Evolutionary conservation across 1,140 invertebrate genomes (phyloP), one percentile per base, ranked within the genome.

Genomic region (Drosophila sechellia): DNA sequence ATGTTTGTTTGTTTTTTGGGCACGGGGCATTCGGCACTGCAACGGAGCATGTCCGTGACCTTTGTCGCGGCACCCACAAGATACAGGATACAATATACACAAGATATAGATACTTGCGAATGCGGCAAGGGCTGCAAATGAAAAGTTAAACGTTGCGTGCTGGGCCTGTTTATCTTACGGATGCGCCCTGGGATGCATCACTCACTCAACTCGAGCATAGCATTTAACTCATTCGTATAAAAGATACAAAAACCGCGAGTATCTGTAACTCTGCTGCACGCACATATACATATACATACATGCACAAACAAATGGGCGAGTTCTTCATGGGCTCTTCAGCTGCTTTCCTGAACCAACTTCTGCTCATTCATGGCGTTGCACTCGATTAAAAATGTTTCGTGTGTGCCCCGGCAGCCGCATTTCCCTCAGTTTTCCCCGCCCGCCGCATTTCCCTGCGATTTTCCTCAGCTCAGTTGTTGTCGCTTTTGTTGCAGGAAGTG

Each of bases 161-260:
- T 87, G 84, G 68, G 84, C 64, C 84, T 87, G 84, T 87, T 87
- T 87, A 87, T 87, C 84, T 87, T 87, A 79, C 84, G 85, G 84
- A 89, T 89, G 84, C 84, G 84, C 84, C 84, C 85, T 87, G 79
- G 84, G 84, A 89, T 84, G 84, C 84, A 87, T 87, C 84, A 87
- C 84, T 87, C 84, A 87, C 83, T 89, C 84, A 87, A 84, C 84
- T 89, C 84, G 84, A 89, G 84, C 84, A 78, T 87, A 89, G 76
- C 79, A 89, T 89, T 87, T 89, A 89, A 87, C 84, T 87, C 83
- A 86, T 87, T 87, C 84, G 84, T 89, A 87, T 84, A 89, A 87
- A 89, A 89, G 76, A 87, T 89, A 84, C 70, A 70, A 70, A 54
- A 70, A 69, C 66, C 66, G 66, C 66, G 66, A 69, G 49, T 40